Evolutionary conservation across 2,888 invertebrate genomes (phyloP).

Genomic region (Nebria salina): DNA sequence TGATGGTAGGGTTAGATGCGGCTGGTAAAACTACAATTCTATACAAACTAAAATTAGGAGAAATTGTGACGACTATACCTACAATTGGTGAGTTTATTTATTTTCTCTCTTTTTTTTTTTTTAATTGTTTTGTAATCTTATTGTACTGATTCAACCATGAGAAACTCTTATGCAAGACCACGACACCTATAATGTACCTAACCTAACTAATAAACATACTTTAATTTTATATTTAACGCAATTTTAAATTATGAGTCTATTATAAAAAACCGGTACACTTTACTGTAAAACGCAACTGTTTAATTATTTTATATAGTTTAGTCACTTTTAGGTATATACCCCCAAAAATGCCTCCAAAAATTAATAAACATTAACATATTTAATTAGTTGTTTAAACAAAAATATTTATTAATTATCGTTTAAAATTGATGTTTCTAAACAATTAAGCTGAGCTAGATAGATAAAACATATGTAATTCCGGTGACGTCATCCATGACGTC

Average conservation of each 20-base stretch:
- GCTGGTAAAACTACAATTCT: conserved; percentile 99
- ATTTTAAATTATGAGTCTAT: too few relatives aligned
- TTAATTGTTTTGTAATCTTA: conserved; percentile 5
- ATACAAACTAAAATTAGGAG: conserved; percentile 99
- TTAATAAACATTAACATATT: too few relatives aligned
- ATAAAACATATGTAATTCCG: background rate
- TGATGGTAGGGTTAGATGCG: conserved; percentile 99
- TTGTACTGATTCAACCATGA: background rate
- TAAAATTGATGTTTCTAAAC: background rate
- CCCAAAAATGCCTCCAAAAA: too few relatives aligned
- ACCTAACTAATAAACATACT: background rate
- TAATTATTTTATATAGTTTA: too few relatives aligned
- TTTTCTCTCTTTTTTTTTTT: conserved; percentile 30
- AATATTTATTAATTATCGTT: background rate
- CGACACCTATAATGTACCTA: background rate
- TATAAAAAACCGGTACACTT: too few relatives aligned
- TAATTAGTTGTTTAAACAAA: too few relatives aligned
- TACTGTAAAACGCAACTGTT: too few relatives aligned
- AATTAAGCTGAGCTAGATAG: background rate
- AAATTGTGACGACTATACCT: conserved; percentile 99
- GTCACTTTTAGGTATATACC: too few relatives aligned
- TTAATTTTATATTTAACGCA: too few relatives aligned
- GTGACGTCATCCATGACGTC: background rate
- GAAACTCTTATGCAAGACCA: background rate
- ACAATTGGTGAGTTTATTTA: conserved; percentile 85